A percentile compares a stretch with the other conserved stretches of the same genome.
Evolutionary conservation across 1,140 invertebrate genomes (phyloP).

Genomic region (Drosophila takahashii): DNA sequence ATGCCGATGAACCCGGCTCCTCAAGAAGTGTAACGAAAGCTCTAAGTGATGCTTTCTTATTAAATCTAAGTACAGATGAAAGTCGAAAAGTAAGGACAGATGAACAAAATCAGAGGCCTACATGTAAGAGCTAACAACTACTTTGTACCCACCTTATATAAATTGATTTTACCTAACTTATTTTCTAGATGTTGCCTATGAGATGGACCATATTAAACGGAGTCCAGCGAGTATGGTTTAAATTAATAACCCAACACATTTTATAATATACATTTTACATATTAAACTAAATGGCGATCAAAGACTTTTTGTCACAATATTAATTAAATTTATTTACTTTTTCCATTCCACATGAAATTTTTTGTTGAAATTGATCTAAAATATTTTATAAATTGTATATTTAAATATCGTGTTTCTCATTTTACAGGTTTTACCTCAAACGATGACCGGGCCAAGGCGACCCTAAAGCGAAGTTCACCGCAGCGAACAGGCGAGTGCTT

Average conservation of each 20-base stretch:
- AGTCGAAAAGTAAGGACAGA: no score
- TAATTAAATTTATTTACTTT: no score
- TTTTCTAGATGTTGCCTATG: slow-evolving; percentile 9
- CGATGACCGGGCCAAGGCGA: not conserved
- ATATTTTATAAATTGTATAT: no score
- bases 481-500: slow-evolving; percentile 1
- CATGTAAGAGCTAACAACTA: not conserved
- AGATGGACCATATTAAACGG: not conserved
- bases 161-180: not conserved
- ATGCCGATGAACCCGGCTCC: not conserved
- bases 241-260: not conserved
- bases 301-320: no score
- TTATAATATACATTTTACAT: no score
- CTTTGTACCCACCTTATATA: not conserved
- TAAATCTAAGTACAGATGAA: no score
- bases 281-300: no score
- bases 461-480: not conserved
- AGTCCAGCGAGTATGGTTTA: not conserved
- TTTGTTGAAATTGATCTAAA: no score
- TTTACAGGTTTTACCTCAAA: not conserved
- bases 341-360: no score
- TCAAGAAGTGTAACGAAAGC: no score
- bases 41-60: not conserved
- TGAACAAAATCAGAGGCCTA: not conserved
- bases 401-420: no score